Conservation (phyloP, 2,888 invertebrate genomes). For the Amblyteles armatorius region DNA sequence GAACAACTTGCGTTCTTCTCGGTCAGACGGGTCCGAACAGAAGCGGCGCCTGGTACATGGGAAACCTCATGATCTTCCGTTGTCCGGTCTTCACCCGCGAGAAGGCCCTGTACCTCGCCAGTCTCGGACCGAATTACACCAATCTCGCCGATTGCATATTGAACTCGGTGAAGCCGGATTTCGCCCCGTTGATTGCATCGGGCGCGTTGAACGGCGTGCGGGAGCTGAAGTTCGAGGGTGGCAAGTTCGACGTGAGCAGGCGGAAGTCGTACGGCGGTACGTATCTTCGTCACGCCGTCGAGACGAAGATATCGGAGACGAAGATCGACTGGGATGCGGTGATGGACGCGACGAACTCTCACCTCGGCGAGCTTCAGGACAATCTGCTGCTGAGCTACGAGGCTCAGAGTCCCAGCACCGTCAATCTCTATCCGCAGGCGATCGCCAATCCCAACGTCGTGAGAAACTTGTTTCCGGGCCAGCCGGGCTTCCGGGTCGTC, state of each 20-base stretch:
- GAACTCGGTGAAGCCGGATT: conserved; percentile 81
- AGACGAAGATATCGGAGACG: conserved; percentile 81
- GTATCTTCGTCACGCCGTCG: conserved; percentile 77
- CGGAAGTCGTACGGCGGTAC: conserved; percentile 81
- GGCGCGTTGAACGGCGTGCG: conserved; percentile 80
- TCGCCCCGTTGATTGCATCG: conserved; percentile 80
- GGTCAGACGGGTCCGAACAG: conserved; percentile 84
- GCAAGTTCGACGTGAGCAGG: conserved; percentile 78
- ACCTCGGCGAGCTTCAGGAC: conserved; percentile 87
- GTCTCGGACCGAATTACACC: conserved; percentile 85
- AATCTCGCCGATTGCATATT: conserved; percentile 85
- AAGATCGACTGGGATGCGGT: conserved; percentile 88
- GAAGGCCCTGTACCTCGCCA: conserved; percentile 86
- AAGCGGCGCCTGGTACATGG: conserved; percentile 86
- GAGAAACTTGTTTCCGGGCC: conserved; percentile 83
- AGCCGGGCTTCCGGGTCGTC: conserved; percentile 84
- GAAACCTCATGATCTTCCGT: conserved; percentile 86
- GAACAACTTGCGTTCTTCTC: conserved; percentile 86
- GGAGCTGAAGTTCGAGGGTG: conserved; percentile 80
- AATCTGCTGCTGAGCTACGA: conserved; percentile 87
- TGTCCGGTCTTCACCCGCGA: conserved; percentile 86
- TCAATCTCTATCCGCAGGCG: conserved; percentile 85
- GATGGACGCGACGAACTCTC: conserved; percentile 86
- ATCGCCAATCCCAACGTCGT: conserved; percentile 82
- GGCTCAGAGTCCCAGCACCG: conserved; percentile 87